Conservation (phyloP, 1,140 invertebrate genomes). For the Drosophila tropicalis region DNA sequence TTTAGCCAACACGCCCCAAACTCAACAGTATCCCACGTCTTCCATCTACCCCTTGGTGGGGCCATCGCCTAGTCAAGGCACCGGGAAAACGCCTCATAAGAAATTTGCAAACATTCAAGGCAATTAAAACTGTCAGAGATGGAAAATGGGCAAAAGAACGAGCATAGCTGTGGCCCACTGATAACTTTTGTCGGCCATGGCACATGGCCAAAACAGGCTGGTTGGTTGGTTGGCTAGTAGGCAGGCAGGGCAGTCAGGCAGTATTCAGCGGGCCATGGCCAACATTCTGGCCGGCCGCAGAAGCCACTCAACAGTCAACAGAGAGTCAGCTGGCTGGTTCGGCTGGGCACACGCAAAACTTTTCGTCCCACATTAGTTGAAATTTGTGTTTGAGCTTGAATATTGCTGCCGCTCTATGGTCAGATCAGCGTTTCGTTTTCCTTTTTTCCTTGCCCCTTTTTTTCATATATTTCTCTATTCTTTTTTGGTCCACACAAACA, state of each 20-base stretch:
- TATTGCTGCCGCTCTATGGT: slow-evolving; percentile 64
- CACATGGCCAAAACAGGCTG: slow-evolving; percentile 47
- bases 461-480: slow-evolving; percentile 19
- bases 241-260: neutral
- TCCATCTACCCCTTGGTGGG: neutral
- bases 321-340: slow-evolving; percentile 68
- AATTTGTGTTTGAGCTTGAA: slow-evolving; percentile 78
- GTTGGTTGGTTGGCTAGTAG: neutral
- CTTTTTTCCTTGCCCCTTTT: slow-evolving; percentile 24
- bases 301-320: slow-evolving; percentile 76
- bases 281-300: slow-evolving; percentile 74
- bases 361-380: slow-evolving; percentile 79
- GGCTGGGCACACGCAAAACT: slow-evolving; percentile 63
- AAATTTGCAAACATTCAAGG: slow-evolving; percentile 80
- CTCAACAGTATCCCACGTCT: neutral
- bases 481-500: slow-evolving; percentile 47
- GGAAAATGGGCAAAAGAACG: slow-evolving; percentile 38
- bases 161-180: slow-evolving; percentile 46
- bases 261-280: slow-evolving; percentile 61
- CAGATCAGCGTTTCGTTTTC: slow-evolving; percentile 63
- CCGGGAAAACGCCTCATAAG: slow-evolving; percentile 46
- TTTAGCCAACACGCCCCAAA: slow-evolving; percentile 23
- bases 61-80: slow-evolving; percentile 20
- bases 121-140: slow-evolving; percentile 76
- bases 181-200: slow-evolving; percentile 70